Percentiles rank a stretch among this genome's conserved stretches.
phyloP scores from a whole-genome alignment of 2,797 vertebrate species.

The Tamandua tetradactyla region DNA sequence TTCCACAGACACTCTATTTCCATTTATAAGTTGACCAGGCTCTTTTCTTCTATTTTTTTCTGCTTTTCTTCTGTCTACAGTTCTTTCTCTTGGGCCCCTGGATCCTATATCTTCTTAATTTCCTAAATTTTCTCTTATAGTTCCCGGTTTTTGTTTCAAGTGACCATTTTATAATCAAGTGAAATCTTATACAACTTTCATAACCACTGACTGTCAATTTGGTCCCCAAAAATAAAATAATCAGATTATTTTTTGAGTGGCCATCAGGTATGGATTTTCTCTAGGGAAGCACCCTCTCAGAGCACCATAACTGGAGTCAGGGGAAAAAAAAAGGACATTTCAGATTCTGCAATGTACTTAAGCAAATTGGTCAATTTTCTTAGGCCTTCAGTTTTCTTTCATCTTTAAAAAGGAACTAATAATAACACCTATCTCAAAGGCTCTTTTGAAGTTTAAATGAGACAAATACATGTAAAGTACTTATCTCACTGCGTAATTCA shows the following conservation, averaged over 20 bases:
- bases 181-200: too few species aligned
- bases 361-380: neutral
- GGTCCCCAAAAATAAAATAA: neutral
- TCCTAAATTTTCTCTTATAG: neutral
- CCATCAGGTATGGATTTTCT: neutral
- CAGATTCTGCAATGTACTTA: neutral
- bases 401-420: neutral
- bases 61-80: neutral
- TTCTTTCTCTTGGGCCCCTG: neutral
- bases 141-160: neutral
- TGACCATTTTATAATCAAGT: too few species aligned
- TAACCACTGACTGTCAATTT: neutral
- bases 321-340: neutral
- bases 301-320: neutral
- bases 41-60: neutral
- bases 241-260: neutral
- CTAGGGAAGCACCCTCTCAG: neutral
- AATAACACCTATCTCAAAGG: neutral
- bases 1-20: neutral
- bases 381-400: neutral
- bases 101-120: neutral
- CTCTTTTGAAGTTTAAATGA: neutral
- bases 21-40: neutral
- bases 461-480: neutral
- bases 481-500: neutral